A percentile compares a stretch with the other conserved stretches of the same genome.
These are phyloP conservation scores for rabbit (Oryctolagus cuniculus) DNA, from an alignment of 2,113 vertebrate species.

Conservation along the genomic window mOryCun1.1 NC_091443.1:69489501-69490000, in stretches of 20 bases:
- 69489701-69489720: not conserved
- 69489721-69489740: not conserved
- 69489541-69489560: not conserved
- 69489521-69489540: not conserved
- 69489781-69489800: not conserved
- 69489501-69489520: not conserved
- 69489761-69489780: not conserved
- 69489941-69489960: not conserved
- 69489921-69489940: not conserved
- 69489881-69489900: not conserved
- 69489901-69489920: not conserved
- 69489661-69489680: not conserved
- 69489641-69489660: not conserved
- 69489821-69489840: too few species aligned
- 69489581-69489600: not conserved
- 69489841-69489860: too few species aligned
- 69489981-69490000: conserved; percentile 18
- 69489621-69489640: not conserved
- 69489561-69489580: not conserved
- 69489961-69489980: not conserved
- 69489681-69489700: not conserved
- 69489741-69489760: not conserved
- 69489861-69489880: too few species aligned
- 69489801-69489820: too few species aligned
- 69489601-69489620: not conserved